Percentiles rank a stretch among this genome's conserved stretches.
phyloP scores from a whole-genome alignment of 2,888 invertebrate species.

The Polydrusus pterygomalis region DNA sequence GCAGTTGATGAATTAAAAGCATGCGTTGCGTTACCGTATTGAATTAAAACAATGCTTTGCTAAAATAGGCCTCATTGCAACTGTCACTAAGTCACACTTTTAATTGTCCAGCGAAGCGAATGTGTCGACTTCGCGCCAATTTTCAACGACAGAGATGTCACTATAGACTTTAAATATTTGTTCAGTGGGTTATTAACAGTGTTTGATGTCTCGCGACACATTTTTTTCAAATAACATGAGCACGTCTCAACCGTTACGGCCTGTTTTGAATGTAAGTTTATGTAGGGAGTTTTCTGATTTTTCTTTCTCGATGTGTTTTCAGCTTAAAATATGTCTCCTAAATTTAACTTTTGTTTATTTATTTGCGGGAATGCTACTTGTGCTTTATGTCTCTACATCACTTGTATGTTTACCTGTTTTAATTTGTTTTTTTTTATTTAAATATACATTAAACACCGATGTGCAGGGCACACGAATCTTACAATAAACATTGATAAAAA shows the following conservation, averaged over 20 bases:
- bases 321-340: conserved; percentile 30
- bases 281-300: conserved; percentile 16
- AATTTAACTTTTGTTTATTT: conserved; percentile 39
- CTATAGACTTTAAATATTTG: conserved; percentile 32
- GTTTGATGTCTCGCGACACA: conserved; percentile 50
- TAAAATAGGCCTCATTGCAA: conserved; percentile 46
- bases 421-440: conserved; percentile 5
- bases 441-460: background rate
- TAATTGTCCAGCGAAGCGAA: conserved; percentile 35
- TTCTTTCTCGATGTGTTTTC: conserved; percentile 25
- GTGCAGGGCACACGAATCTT: too few relatives aligned
- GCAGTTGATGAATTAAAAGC: conserved; percentile 50
- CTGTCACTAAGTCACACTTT: conserved; percentile 39
- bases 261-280: conserved; percentile 63
- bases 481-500: too few relatives aligned
- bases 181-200: conserved; percentile 49
- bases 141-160: conserved; percentile 33
- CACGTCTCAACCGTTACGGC: conserved; percentile 62
- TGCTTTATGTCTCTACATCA: conserved; percentile 26
- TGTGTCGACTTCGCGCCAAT: conserved; percentile 43
- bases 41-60: conserved; percentile 46
- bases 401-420: conserved; percentile 25
- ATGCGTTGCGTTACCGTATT: conserved; percentile 50
- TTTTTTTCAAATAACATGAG: conserved; percentile 58
- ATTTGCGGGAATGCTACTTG: conserved; percentile 31